A percentile compares a stretch with the other conserved stretches of the same genome.
phyloP scores from a whole-genome alignment of 2,113 vertebrate genomes.

The Mustelus asterias region DNA sequence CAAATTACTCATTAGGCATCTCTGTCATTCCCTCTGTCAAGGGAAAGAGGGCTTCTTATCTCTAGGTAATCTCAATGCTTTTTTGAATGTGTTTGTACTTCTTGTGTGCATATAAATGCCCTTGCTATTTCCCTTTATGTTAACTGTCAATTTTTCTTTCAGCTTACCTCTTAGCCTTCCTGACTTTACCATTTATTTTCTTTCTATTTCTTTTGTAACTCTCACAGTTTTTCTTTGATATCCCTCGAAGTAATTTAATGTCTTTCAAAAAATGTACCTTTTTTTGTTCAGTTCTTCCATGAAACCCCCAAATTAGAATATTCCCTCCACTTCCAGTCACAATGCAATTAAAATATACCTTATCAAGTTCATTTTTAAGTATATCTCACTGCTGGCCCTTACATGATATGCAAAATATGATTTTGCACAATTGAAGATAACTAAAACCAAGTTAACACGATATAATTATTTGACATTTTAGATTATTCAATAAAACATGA shows the following conservation, averaged over 20 bases:
- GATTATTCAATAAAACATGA: not conserved
- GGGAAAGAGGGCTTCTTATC: not conserved
- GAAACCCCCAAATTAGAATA: not conserved
- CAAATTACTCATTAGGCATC: not conserved
- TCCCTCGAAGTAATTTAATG: not conserved
- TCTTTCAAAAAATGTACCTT: not conserved
- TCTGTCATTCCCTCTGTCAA: not conserved
- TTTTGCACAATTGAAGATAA: not conserved
- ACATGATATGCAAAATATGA: not conserved
- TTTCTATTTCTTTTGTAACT: not conserved
- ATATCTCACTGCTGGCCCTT: not conserved
- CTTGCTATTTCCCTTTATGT: not conserved
- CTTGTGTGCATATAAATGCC: not conserved
- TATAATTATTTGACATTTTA: not conserved
- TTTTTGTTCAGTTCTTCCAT: not conserved
- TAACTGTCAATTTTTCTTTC: not conserved
- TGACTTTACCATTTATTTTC: not conserved
- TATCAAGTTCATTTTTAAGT: not conserved
- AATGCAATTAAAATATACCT: not conserved
- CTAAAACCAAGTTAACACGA: not conserved
- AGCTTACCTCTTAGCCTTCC: not conserved
- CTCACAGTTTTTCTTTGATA: not conserved
- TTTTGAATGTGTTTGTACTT: not conserved
- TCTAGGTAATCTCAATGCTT: not conserved
- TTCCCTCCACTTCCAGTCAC: not conserved